Base-by-base conservation (phyloP, 1,140 invertebrate genomes). In the Habropoda laboriosa region DNA sequence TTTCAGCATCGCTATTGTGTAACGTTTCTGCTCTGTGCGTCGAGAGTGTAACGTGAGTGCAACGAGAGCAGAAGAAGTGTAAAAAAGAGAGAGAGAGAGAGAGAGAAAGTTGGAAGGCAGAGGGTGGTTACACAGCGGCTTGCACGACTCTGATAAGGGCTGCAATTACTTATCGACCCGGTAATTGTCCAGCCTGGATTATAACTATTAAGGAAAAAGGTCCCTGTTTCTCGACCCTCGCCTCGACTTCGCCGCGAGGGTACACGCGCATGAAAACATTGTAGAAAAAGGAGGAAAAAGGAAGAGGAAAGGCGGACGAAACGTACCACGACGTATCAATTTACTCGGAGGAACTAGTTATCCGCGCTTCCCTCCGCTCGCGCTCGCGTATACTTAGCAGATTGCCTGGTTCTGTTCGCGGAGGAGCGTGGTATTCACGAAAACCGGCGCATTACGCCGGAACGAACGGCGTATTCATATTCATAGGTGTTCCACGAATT, bases 401-500 rank as follows among this genome's bases (percentile, higher is more conserved):
- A 67, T 76, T 55, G 73, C 30, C 30, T 58, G n/a, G 38, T 51
- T n/a, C n/a, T n/a, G n/a, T n/a, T n/a, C n/a, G n/a, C 30, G 32
- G 18, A 16, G 24, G 38, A 42, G 24, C 30, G 64, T 12, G 27
- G 45, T 49, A n/a, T 49, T 67, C 64, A 27, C 64, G 64, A 67
- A 67, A 67, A 67, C 64, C 16, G 18, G 10, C 0, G 21, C 35
- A 51, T 63, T 61, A 47, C 16, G 38, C 47, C 42, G 8, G 18
- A 45, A 45, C 63, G 63, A 76, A 67, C 38, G 45, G 47, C n/a
- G 35, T 68, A 68, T 67, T 76, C 64, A 74, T 74, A 75, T 75
- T 75, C 72, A 66, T 66, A 75, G 72, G 60, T 35, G 75, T 77
- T 55, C 24, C 73, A 63, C 58, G 64, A 57, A 77, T 79, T 67